phyloP scores from a whole-genome alignment of 2,113 vertebrate species.

The Hippoglossus stenolepis region DNA sequence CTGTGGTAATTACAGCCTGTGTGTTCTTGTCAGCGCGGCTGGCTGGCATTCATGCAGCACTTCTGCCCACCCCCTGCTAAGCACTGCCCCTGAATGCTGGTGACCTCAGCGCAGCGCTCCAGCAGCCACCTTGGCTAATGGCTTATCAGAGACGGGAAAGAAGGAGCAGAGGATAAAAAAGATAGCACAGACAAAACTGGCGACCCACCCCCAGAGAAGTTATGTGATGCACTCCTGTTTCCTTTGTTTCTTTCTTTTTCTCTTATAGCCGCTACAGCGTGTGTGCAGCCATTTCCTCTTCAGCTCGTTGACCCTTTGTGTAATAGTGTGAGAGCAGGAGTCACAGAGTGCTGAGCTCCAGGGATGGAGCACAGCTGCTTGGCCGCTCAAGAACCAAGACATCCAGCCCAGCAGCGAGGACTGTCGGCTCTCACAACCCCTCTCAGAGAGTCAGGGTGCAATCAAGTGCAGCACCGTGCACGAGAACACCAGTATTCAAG shows the following conservation, averaged over 20 bases:
- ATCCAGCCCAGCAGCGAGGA: slow-evolving; percentile 18
- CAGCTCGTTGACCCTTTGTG: slow-evolving; percentile 33
- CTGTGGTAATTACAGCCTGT: slow-evolving; percentile 67
- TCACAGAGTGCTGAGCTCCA: slow-evolving; percentile 28
- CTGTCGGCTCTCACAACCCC: slow-evolving; percentile 24
- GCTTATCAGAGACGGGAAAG: slow-evolving; percentile 45
- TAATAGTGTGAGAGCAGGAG: slow-evolving; percentile 15
- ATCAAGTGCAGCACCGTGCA: slow-evolving; percentile 10
- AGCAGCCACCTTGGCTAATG: slow-evolving; percentile 62
- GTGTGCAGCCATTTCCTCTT: neutral
- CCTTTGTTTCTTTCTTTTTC: slow-evolving; percentile 9
- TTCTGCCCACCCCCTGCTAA: slow-evolving; percentile 51
- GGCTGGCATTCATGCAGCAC: slow-evolving; percentile 44
- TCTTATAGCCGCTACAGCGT: slow-evolving; percentile 1
- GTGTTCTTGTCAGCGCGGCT: slow-evolving; percentile 56
- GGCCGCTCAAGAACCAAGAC: slow-evolving; percentile 23
- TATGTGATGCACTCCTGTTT: neutral
- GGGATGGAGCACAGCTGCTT: slow-evolving; percentile 32
- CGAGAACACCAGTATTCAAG: slow-evolving; percentile 14
- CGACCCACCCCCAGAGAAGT: neutral
- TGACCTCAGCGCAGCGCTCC: slow-evolving; percentile 38
- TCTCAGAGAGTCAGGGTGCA: slow-evolving; percentile 29
- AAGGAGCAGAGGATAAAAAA: neutral
- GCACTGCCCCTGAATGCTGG: slow-evolving; percentile 45
- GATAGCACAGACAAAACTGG: slow-evolving; percentile 7